Percentiles rank a stretch among this genome's conserved stretches.
phyloP scores from a whole-genome alignment of 2,888 invertebrate genomes.

The Oscheius sp. region DNA sequence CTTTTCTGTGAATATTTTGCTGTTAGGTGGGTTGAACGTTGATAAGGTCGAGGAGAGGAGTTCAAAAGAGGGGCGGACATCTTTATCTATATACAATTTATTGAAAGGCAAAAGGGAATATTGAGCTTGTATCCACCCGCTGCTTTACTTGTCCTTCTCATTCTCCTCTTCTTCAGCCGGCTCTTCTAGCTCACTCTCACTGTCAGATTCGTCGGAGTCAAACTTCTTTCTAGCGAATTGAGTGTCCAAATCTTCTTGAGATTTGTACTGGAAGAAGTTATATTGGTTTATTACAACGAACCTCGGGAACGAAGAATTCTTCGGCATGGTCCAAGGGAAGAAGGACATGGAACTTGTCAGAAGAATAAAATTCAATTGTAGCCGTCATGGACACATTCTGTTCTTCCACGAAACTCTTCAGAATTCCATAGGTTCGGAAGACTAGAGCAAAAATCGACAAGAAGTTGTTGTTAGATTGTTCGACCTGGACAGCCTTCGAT shows the following conservation, averaged over 20 bases:
- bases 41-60: background rate
- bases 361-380: constrained; percentile 51
- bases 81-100: constrained; percentile 13
- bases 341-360: constrained; percentile 46
- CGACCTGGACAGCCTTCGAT: constrained; percentile 45
- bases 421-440: constrained; percentile 43
- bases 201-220: constrained; percentile 58
- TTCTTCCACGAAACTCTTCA: constrained; percentile 46
- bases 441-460: constrained; percentile 50
- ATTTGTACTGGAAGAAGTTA: constrained; percentile 43
- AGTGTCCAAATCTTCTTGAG: constrained; percentile 45
- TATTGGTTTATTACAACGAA: constrained; percentile 20
- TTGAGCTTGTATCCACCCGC: no score
- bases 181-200: constrained; percentile 53
- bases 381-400: constrained; percentile 16
- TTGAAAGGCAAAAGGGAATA: background rate
- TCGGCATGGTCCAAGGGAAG: constrained; percentile 58
- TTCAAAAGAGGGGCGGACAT: background rate
- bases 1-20: no score
- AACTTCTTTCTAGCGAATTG: constrained; percentile 52
- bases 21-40: no score
- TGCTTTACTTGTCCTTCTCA: constrained; percentile 27
- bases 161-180: constrained; percentile 32
- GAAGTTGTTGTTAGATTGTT: constrained; percentile 45
- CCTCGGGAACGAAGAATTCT: constrained; percentile 62